Evolutionary conservation across 2,797 vertebrate species (phyloP).

Genomic region (Dryobates pubescens): DNA sequence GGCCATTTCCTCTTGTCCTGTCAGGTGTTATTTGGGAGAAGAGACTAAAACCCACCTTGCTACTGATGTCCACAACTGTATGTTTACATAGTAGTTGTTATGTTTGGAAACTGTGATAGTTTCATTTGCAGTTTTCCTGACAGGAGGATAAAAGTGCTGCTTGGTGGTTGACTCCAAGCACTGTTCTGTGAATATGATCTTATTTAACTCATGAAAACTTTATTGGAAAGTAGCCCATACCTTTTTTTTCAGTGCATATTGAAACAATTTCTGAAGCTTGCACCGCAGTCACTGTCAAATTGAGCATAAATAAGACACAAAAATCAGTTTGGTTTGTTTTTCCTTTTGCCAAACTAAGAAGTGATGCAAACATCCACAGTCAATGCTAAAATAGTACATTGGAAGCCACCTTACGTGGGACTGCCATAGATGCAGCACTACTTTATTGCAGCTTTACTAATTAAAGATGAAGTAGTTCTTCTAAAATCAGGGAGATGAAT

Average conservation of each 20-base stretch:
- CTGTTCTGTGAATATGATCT: not conserved
- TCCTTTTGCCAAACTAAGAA: not conserved
- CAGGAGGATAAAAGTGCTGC: not conserved
- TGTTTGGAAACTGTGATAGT: not conserved
- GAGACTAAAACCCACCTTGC: not conserved
- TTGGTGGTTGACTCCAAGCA: not conserved
- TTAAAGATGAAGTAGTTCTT: not conserved
- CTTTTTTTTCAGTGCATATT: not conserved
- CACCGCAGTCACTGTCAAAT: not conserved
- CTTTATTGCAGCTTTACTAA: not conserved
- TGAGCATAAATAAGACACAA: not conserved
- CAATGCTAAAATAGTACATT: not conserved
- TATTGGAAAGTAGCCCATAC: not conserved
- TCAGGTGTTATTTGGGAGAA: not conserved
- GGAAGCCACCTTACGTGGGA: not conserved
- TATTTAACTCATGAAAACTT: not conserved
- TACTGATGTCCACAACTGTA: not conserved
- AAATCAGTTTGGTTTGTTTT: not conserved
- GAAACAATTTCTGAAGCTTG: not conserved
- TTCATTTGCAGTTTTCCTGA: not conserved
- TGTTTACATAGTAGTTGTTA: not conserved
- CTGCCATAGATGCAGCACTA: not conserved
- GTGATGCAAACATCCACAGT: not conserved
- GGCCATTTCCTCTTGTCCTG: not conserved
- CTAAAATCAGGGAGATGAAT: not conserved